phyloP scores from a whole-genome alignment of 64 coral and sea anemone genomes.

The Astreopora myriophthalma region DNA sequence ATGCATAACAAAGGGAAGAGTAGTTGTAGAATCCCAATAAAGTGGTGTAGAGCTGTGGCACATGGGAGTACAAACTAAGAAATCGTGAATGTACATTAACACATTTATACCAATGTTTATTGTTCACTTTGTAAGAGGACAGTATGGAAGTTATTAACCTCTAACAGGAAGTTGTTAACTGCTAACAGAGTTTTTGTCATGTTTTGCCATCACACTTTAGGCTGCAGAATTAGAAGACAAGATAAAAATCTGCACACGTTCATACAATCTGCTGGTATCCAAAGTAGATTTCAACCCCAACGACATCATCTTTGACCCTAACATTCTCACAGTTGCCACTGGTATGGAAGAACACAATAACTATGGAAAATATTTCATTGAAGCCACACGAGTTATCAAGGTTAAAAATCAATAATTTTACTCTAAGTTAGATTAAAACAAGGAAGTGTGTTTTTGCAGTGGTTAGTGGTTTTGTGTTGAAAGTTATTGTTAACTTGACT shows the following conservation, averaged over 20 bases:
- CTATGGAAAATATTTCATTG: conserved; percentile 97
- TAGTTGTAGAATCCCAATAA: no score
- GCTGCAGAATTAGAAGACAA: conserved; percentile 91
- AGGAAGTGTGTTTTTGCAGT: not conserved
- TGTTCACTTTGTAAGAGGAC: not conserved
- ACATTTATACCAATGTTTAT: no score
- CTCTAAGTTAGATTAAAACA: not conserved
- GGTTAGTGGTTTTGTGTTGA: not conserved
- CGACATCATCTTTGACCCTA: conserved; percentile 99
- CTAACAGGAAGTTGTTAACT: no score
- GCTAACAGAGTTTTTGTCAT: no score
- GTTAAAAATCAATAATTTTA: conserved; percentile 42
- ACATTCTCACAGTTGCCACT: conserved; percentile 97
- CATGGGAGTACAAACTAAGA: no score
- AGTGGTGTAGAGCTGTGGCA: no score
- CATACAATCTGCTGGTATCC: conserved; percentile 86
- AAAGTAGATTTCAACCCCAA: conserved; percentile 94
- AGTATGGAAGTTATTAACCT: not conserved
- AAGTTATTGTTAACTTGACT: not conserved
- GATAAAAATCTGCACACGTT: conserved; percentile 87
- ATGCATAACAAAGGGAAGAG: no score
- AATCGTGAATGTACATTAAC: no score
- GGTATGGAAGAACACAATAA: conserved; percentile 98
- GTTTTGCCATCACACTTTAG: conserved; percentile 63
- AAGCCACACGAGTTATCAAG: conserved; percentile 87